phyloP scores from a whole-genome alignment of 2,888 invertebrate species.

The Salticus scenicus region DNA sequence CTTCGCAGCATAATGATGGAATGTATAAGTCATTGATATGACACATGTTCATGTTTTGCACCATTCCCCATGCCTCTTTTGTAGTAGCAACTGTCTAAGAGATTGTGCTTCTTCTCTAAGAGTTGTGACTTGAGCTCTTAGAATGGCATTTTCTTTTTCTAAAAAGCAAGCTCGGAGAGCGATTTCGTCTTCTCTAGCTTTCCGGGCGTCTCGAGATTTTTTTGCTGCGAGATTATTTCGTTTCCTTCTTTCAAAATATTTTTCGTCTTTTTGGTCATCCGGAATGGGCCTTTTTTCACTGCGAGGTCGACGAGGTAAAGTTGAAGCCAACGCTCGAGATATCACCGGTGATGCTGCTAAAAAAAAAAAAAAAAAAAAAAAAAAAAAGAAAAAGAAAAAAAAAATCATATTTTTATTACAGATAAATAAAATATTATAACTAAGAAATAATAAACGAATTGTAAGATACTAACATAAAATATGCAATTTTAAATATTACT shows the following conservation, averaged over 20 bases:
- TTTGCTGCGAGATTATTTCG: conserved; percentile 94
- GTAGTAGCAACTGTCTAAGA: conserved; percentile 82
- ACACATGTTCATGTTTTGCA: conserved; percentile 45
- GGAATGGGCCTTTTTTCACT: conserved; percentile 92
- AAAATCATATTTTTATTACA: no score
- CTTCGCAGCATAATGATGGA: no score
- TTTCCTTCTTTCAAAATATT: conserved; percentile 90
- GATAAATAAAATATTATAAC: not conserved
- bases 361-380: not conserved
- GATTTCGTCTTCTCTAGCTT: conserved; percentile 90
- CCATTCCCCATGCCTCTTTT: conserved; percentile 73
- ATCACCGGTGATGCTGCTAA: conserved; percentile 67
- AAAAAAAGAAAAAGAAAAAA: no score
- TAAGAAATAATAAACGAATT: not conserved
- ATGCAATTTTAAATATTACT: no score
- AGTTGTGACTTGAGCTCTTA: conserved; percentile 87
- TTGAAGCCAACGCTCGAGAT: conserved; percentile 71
- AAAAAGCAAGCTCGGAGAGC: conserved; percentile 88
- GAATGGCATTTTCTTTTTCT: conserved; percentile 90
- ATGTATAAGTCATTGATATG: no score
- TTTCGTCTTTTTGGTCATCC: conserved; percentile 89
- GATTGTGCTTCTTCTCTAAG: conserved; percentile 86
- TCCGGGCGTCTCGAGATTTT: conserved; percentile 90
- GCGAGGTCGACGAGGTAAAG: conserved; percentile 79
- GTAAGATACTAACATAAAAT: no score